Evolutionary conservation across 2,113 vertebrate species (phyloP).

Genomic region (Heptranchias perlo): DNA sequence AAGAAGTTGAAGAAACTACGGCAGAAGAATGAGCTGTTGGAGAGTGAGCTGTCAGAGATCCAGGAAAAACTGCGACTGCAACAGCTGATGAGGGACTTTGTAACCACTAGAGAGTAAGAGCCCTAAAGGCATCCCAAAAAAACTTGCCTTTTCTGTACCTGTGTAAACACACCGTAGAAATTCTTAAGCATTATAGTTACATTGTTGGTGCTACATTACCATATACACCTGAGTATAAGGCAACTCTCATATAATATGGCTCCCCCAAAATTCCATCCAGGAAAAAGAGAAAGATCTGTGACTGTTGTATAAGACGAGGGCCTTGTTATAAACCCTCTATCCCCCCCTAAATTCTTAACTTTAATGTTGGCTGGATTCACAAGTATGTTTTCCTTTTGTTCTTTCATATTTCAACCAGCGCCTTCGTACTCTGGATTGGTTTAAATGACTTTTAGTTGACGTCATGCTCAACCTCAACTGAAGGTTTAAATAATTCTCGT

Average conservation of each 20-base stretch:
- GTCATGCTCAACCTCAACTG: background rate
- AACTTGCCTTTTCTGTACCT: background rate
- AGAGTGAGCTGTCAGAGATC: conserved; percentile 45
- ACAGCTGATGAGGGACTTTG: conserved; percentile 36
- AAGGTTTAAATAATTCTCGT: background rate
- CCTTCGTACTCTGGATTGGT: background rate
- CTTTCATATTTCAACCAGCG: background rate
- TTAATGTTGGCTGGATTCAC: background rate
- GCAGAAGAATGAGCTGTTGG: conserved; percentile 51
- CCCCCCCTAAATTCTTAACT: background rate
- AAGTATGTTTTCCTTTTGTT: background rate
- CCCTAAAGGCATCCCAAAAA: background rate
- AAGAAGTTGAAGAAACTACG: conserved; percentile 52
- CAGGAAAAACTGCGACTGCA: conserved; percentile 43
- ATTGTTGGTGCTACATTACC: background rate
- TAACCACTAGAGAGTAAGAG: conserved; percentile 54
- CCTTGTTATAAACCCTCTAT: background rate
- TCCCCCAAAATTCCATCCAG: background rate
- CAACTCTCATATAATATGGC: background rate
- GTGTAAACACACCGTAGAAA: background rate
- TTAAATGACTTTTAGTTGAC: background rate
- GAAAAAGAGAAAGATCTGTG: background rate
- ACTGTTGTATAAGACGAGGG: background rate
- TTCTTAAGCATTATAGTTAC: background rate
- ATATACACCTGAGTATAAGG: background rate